These are phyloP conservation scores for Ectropis crepuscularia DNA, from an alignment of 2,888 invertebrate species.

Conservation along the genomic window DNA sequence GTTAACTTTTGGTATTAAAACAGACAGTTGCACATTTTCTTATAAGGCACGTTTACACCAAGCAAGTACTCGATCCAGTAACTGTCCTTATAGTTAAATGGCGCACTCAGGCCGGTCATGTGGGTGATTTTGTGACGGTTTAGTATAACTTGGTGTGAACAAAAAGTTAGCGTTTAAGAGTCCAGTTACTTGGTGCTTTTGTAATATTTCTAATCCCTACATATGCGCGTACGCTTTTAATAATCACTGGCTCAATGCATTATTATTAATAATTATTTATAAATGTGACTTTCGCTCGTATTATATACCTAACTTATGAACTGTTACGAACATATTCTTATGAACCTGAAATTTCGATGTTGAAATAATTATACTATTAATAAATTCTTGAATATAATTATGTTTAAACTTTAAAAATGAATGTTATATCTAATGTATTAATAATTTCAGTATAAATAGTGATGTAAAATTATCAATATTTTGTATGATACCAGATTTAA, in stretches of 20 bases:
- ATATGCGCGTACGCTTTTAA: conserved; percentile 63
- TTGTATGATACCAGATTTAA: conserved; percentile 38
- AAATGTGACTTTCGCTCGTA: conserved; percentile 18
- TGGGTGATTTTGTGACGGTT: not conserved
- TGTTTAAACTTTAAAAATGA: conserved; percentile 11
- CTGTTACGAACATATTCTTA: conserved; percentile 28
- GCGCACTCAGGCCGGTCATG: not conserved
- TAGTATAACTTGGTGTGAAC: conserved; percentile 14
- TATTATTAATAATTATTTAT: conserved; percentile 53
- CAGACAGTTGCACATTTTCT: conserved; percentile 21
- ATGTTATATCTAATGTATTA: conserved; percentile 22
- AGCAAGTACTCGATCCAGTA: conserved; percentile 16
- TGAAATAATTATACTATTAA: conserved; percentile 3
- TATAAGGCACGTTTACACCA: conserved; percentile 14
- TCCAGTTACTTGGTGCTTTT: conserved; percentile 68
- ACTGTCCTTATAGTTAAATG: not conserved
- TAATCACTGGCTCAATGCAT: conserved; percentile 71
- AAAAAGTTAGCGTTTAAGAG: conserved; percentile 50
- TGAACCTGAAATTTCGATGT: conserved; percentile 35
- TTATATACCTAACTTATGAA: conserved; percentile 26
- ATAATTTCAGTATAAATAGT: conserved; percentile 28
- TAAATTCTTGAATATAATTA: conserved; percentile 15
- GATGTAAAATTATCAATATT: conserved; percentile 30
- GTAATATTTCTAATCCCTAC: conserved; percentile 51
- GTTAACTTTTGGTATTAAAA: not conserved